phyloP scores from a whole-genome alignment of 2,888 invertebrate species.

The Drosophila monieri region DNA sequence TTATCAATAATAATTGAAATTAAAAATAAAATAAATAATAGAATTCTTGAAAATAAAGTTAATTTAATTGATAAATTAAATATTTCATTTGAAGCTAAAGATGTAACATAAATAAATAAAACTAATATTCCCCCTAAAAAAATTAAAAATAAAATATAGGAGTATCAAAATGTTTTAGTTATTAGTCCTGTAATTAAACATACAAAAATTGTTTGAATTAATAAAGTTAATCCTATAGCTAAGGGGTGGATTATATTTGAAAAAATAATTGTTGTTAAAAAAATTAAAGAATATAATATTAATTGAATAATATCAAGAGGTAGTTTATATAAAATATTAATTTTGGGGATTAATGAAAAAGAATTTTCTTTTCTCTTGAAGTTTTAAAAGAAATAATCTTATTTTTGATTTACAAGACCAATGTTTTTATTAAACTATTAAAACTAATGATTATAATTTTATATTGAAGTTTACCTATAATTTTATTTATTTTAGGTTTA shows the following conservation, averaged over 20 bases:
- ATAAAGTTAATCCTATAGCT: constrained; percentile 85
- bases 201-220: constrained; percentile 85
- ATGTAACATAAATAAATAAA: constrained; percentile 88
- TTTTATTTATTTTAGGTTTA: constrained; percentile 85
- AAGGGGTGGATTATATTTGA: constrained; percentile 84
- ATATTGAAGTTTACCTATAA: constrained; percentile 83
- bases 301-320: constrained; percentile 85
- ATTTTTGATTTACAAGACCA: constrained; percentile 89
- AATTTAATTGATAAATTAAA: constrained; percentile 83
- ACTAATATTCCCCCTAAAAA: constrained; percentile 88
- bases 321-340: constrained; percentile 89
- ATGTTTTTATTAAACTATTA: constrained; percentile 88
- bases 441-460: constrained; percentile 85
- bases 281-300: constrained; percentile 52
- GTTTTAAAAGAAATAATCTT: constrained; percentile 86
- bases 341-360: constrained; percentile 89
- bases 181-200: constrained; percentile 85
- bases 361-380: constrained; percentile 85
- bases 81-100: constrained; percentile 87
- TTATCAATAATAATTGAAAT: constrained; percentile 64
- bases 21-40: constrained; percentile 64
- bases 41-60: constrained; percentile 66
- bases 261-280: constrained; percentile 30
- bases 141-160: constrained; percentile 87
- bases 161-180: constrained; percentile 86